Evolutionary conservation across 37 sponge, comb jelly and placozoan genomes (phyloP), one percentile per base, ranked within the genome.

Genomic region (Cladorhizidae sp.): DNA sequence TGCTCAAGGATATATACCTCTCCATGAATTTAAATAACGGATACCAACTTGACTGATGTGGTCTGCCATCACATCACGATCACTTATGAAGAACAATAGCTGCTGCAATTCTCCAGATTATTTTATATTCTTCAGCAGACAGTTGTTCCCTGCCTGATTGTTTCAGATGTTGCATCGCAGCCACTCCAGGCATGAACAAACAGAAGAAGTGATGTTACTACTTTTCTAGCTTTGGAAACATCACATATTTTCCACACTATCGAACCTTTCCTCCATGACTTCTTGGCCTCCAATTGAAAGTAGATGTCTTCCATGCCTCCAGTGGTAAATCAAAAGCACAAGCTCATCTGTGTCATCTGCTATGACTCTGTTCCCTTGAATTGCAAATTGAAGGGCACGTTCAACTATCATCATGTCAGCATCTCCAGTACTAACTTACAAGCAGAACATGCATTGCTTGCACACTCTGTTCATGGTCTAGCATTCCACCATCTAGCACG

Each of bases 111-210:
- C 55, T 45, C 32, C 80, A n/a, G 31, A 63, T 63, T 28, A 37
- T 40, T 79, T n/a, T 17, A 72, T 49, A 31, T 72, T 81, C 63
- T 81, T 71, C 11, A 54, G 12, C 23, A 72, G 39, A 31, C 17
- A 29, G 73, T 81, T 72, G 72, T 81, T 5, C 82, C 82, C 8
- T 73, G 82, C 57, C 82, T 73, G 31, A 72, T 72, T 31, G 74
- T 81, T 37, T 62, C 74, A 72, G 61, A 81, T 14, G 81, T 80
- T 70, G 82, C 51, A 35, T 81, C 82, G 55, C 82, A 81, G n/a
- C 73, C 82, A 81, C 74, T 81, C 63, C 73, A 81, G 25, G 82
- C 82, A 57, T 81, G 82, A 45, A 81, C 7, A 29, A 81, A 81
- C 37, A 81, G 41, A 31, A 81, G 68, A 23, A 57, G 23, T 20